Base-by-base conservation (phyloP, 2,113 vertebrate species). In the Suncus etruscus region DNA sequence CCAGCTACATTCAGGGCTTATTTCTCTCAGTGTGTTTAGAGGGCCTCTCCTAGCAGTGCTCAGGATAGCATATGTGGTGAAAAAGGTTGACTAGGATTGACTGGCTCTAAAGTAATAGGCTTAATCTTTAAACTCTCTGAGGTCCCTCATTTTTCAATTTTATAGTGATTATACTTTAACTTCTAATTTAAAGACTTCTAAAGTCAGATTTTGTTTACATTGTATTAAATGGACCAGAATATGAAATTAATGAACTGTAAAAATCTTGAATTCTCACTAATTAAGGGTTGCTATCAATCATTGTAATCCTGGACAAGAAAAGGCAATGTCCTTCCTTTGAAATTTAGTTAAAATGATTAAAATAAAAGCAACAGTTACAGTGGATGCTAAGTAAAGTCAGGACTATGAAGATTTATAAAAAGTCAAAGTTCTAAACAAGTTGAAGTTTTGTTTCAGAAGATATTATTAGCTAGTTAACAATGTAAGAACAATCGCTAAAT, bases 301-400 rank as follows among this genome's bases (percentile, higher is more conserved):
- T 6, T 58, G 27, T 18, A 50, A 66, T 27, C 1, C 0, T 31
- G 50, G 29, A 4, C 11, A 48, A 68, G 31, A 75, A 75, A 48
- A 61, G 29, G 14, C 8, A 66, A 76, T 84, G 80, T 75, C 77
- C 31, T 11, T 93, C 54, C 3, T 75, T 80, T 47, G 27, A 51
- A 75, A 65, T 81, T 80, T 75, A 87, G 87, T 7, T 58, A 77
- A 77, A 93, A 80, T 89, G 22, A 81, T 85, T 20, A 91, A 91
- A 70, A 70, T 58, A 74, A 79, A 14, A 54, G 20, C 51, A 79
- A 0, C 27, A 65, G 20, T 84, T 20, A 75, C 27, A 66, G n/a
- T 51, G 18, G 18, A 76, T n/a, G 29, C 2, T 39, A 27, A 63
- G 51, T 73, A 61, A 16, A 75, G 6, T 91, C 0, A 39, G 54